Evolutionary conservation across 2,797 vertebrate genomes (phyloP), one percentile per base, ranked within the genome.

Genomic region (Lutjanus campechanus): DNA sequence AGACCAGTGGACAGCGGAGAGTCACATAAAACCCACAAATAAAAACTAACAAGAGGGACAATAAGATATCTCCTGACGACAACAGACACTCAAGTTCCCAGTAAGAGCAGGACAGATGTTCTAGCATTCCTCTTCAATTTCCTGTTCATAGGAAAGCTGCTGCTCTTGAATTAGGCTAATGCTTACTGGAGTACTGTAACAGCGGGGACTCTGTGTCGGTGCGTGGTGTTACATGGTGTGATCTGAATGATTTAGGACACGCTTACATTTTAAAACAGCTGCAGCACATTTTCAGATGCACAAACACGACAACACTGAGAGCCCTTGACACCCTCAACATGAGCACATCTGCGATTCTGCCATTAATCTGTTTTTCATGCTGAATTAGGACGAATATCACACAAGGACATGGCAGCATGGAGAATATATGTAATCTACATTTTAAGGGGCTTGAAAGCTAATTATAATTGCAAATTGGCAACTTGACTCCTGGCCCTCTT

Each of bases 381-480:
- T 10, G 43, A 82, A 69, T 84, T 87, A 71, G 41, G 79, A 50
- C 58, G 25, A 77, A 75, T 76, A 83, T 82, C 69, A 66, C 79
- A 81, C 9, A 44, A 88, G 76, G 43, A 79, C 77, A 44, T 15
- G 62, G 74, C 50, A 15, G 74, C 82, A 49, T 53, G 75, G 49
- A 59, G 62, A 73, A 84, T 82, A 76, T 84, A 76, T 63, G 69
- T 76, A 76, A 85, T 89, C 74, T 86, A 81, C 80, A 88, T 86
- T 89, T 81, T 58, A 74, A 85, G 76, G 77, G 50, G 73, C 77
- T 81, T 36, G 67, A 49, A 69, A 71, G 71, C 67, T 81, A 73
- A 91, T 90, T 90, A 76, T 79, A 88, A 89, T 87, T 87, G 82
- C 79, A 86, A 91, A 91, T 88, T 64, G 65, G 69, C 41, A 76